A percentile compares a stretch with the other conserved stretches of the same genome.
Conservation (phyloP, 2,888 invertebrate species). For the Aricia artaxerxes region DNA sequence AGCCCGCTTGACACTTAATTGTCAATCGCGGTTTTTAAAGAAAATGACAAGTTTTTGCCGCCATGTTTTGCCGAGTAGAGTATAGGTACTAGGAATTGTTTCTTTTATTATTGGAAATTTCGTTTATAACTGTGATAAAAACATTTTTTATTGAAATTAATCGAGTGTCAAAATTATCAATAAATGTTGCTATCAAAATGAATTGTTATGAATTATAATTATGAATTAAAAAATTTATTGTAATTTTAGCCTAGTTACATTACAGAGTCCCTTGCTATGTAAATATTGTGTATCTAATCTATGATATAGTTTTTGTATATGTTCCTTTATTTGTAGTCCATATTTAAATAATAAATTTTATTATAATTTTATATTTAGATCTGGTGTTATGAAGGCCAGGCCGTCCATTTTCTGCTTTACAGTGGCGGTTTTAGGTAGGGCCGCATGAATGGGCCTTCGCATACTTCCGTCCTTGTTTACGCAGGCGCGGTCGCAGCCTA, state of each 20-base stretch:
- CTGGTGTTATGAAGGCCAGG: conserved; percentile 58
- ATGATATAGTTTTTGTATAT: conserved; percentile 37
- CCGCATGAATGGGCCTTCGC: background rate
- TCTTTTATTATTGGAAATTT: conserved; percentile 31
- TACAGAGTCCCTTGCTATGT: conserved; percentile 34
- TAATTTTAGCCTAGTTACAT: conserved; percentile 2
- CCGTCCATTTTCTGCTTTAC: conserved; percentile 60
- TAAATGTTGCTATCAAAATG: background rate
- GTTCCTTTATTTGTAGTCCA: conserved; percentile 47
- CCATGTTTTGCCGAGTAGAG: too few relatives aligned
- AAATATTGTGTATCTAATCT: conserved; percentile 35
- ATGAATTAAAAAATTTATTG: background rate
- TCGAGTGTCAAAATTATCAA: conserved; percentile 24
- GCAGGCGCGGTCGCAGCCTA: background rate
- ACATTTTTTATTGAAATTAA: conserved; percentile 19
- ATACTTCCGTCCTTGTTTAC: background rate
- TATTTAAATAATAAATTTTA: conserved; percentile 39
- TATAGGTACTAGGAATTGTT: too few relatives aligned
- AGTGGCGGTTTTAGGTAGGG: conserved; percentile 1
- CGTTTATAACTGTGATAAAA: conserved; percentile 57
- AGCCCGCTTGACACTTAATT: too few relatives aligned
- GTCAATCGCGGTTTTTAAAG: too few relatives aligned
- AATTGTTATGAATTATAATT: conserved; percentile 11
- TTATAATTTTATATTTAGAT: conserved; percentile 35
- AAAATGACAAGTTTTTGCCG: too few relatives aligned